Evolutionary conservation across 2,113 vertebrate genomes (phyloP).

Genomic region (Brevimyrus niger): DNA sequence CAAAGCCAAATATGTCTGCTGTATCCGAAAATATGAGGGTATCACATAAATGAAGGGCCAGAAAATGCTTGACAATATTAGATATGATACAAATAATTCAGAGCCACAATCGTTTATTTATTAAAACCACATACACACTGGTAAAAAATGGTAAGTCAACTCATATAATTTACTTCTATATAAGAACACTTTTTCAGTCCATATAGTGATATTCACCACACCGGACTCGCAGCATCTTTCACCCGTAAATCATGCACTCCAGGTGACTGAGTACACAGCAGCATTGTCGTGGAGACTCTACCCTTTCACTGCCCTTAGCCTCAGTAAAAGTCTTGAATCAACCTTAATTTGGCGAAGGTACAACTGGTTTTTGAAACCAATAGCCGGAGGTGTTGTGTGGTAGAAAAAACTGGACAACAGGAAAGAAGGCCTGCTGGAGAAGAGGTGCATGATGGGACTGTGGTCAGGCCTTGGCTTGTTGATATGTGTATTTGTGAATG

Average conservation of each 20-base stretch:
- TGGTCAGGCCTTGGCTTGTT: not conserved
- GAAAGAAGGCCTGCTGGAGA: not conserved
- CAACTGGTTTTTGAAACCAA: not conserved
- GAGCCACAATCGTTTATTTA: conserved; percentile 5
- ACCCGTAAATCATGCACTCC: not conserved
- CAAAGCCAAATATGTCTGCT: not conserved
- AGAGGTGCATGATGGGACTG: not conserved
- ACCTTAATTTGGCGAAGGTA: not conserved
- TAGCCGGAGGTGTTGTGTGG: not conserved
- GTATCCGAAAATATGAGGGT: not conserved
- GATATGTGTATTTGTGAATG: not conserved
- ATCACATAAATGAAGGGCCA: not conserved
- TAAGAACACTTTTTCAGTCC: conserved; percentile 1
- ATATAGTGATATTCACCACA: not conserved
- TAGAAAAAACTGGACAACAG: not conserved
- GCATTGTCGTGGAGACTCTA: not conserved
- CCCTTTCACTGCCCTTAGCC: not conserved
- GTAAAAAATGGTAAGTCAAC: not conserved
- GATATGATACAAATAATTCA: not conserved
- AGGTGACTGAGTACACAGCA: not conserved
- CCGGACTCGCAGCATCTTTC: not conserved
- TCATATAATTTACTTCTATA: not conserved
- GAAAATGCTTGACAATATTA: not conserved
- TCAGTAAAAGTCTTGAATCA: not conserved
- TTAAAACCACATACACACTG: not conserved